Percentiles rank a stretch among this genome's conserved stretches.
Conservation (phyloP, 2,113 vertebrate genomes). For the Dromaius novaehollandiae region DNA sequence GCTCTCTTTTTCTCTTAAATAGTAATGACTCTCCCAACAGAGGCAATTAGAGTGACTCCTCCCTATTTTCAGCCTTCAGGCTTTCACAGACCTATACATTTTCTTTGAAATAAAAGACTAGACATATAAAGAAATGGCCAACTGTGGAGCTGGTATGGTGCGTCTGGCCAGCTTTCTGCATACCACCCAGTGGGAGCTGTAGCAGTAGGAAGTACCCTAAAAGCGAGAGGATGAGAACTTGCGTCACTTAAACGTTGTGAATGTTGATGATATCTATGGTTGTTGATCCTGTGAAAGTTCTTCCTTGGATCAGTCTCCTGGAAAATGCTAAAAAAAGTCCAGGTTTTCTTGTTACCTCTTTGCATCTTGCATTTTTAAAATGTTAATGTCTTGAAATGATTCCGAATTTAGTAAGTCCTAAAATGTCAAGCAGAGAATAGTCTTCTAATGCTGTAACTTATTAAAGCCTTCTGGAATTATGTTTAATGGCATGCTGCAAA, state of each 20-base stretch:
- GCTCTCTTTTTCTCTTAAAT: background rate
- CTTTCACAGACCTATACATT: background rate
- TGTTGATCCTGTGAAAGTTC: background rate
- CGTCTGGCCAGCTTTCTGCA: background rate
- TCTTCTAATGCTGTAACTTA: constrained; percentile 27
- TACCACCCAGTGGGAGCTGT: background rate
- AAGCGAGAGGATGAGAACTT: background rate
- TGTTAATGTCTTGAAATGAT: background rate
- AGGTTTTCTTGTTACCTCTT: background rate
- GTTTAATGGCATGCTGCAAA: constrained; percentile 35
- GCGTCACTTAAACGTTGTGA: background rate
- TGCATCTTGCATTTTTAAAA: background rate
- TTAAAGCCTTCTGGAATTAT: constrained; percentile 45
- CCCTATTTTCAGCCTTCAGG: background rate
- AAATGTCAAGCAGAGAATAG: background rate
- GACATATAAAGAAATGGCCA: background rate
- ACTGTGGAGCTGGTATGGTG: background rate
- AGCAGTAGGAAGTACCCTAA: background rate
- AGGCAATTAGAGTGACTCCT: background rate
- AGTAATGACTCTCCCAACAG: background rate
- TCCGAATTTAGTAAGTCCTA: background rate
- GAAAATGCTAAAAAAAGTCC: background rate
- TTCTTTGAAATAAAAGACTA: background rate
- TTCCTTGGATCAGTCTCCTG: background rate
- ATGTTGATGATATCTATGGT: background rate